Evolutionary conservation across 2,797 vertebrate species (phyloP), one percentile per base, ranked within the genome.

Genomic region (Aulostomus chinensis): DNA sequence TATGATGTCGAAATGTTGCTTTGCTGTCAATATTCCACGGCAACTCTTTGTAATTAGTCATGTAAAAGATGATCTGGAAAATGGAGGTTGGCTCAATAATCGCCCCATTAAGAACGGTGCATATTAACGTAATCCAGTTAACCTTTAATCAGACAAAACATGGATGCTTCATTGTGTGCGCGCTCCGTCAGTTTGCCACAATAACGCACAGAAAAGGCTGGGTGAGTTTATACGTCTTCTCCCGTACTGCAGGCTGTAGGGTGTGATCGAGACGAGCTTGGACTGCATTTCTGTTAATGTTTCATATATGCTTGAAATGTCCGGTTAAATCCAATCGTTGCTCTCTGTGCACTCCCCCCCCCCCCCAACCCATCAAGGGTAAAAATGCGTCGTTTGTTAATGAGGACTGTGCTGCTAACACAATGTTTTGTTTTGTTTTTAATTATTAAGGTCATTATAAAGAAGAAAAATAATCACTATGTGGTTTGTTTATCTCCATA

Each of bases 221-320:
- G 81, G 79, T 39, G 74, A 64, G 76, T 81, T 81, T 62, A 69
- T 73, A 68, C 39, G 59, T 64, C 58, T 22, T 11, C 68, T 89
- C 75, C 76, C 76, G 88, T 93, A 92, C 88, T 94, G 91, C 91
- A 89, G 90, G 86, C 71, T 88, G 88, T 80, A 91, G 94, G 92
- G 92, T 93, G 92, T 91, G 91, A 93, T 92, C 91, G 72, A 84
- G 83, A 83, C 20, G 29, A 29, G 75, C 81, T 82, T 43, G n/a
- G n/a, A 26, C 81, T 82, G 81, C 81, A 84, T 89, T 77, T 89
- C 63, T 84, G n/a, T n/a, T n/a, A n/a, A n/a, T n/a, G n/a, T n/a
- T n/a, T n/a, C n/a, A n/a, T n/a, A n/a, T n/a, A n/a, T n/a, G n/a
- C n/a, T n/a, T n/a, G n/a, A n/a, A n/a, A n/a, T n/a, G n/a, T n/a